Conservation (phyloP, 2,113 vertebrate genomes). For the Myrmecobius fasciatus region DNA sequence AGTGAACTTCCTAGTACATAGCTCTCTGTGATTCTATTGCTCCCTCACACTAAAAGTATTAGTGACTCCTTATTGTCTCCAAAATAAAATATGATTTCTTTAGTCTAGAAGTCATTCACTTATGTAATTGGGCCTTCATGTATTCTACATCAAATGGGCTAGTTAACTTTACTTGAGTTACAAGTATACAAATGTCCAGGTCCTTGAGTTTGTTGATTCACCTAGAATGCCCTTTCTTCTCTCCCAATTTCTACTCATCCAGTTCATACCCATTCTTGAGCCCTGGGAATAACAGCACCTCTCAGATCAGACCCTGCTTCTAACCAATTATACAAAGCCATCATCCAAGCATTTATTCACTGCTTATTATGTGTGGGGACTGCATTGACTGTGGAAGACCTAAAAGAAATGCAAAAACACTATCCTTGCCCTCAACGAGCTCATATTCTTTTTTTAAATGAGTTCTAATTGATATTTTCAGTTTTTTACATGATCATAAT, state of each 20-base stretch:
- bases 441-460: neutral
- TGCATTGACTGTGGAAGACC: neutral
- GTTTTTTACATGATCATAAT: neutral
- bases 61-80: neutral
- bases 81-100: neutral
- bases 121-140: neutral
- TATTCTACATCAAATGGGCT: neutral
- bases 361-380: neutral
- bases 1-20: neutral
- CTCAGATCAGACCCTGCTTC: neutral
- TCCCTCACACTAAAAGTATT: neutral
- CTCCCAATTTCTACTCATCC: neutral
- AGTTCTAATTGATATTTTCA: no score
- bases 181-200: neutral
- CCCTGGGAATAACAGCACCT: neutral
- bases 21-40: neutral
- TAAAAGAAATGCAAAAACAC: neutral
- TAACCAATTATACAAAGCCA: neutral
- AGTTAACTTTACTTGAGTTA: neutral
- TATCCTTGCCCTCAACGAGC: neutral
- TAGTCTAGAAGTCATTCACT: neutral
- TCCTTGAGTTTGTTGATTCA: neutral
- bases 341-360: neutral
- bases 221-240: neutral
- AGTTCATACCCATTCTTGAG: neutral